Percentiles rank a stretch among this genome's conserved stretches.
Evolutionary conservation across 2,113 vertebrate species (phyloP).

Genomic region (Parus major): DNA sequence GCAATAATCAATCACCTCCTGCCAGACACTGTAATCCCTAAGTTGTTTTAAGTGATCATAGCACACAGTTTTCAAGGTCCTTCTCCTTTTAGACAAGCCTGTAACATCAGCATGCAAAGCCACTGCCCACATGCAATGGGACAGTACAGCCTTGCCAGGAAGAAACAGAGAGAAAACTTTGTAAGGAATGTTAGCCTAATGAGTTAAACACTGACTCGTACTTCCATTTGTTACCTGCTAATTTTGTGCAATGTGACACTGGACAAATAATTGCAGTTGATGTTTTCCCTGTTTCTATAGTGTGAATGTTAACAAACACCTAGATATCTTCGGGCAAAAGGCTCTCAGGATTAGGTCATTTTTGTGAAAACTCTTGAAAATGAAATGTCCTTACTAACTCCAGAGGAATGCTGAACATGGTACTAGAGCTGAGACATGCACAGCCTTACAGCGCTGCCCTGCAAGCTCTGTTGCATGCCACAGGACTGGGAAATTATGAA

Average conservation of each 20-base stretch:
- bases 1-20: background rate
- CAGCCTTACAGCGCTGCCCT: background rate
- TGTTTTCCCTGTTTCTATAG: background rate
- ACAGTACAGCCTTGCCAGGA: background rate
- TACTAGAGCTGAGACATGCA: background rate
- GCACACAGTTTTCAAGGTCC: background rate
- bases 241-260: background rate
- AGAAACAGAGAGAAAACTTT: background rate
- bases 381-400: background rate
- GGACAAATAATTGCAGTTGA: background rate
- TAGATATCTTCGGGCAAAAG: background rate
- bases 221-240: background rate
- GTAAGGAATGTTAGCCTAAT: background rate
- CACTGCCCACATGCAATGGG: background rate
- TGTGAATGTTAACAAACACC: background rate
- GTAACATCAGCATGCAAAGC: background rate
- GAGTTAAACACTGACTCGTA: background rate
- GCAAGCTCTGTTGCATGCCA: background rate
- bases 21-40: background rate
- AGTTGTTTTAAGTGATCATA: background rate
- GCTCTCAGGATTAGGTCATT: background rate
- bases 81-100: background rate
- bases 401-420: background rate
- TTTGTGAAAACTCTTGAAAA: background rate
- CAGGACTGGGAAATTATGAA: background rate